Base-by-base conservation (phyloP, 2,797 vertebrate species). In the Pangasius krempfi region DNA sequence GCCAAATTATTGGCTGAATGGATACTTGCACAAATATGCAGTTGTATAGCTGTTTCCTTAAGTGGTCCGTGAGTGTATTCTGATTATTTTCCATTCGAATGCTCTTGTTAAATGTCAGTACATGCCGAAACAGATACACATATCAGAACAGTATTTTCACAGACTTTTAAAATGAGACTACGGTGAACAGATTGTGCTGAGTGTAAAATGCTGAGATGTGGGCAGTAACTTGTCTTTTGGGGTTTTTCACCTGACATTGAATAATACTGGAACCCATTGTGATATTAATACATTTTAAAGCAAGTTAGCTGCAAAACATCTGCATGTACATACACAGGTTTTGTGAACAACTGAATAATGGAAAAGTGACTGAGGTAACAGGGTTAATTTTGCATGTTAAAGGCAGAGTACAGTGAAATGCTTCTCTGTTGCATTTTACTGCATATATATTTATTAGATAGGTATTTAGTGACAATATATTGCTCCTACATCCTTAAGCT, bases 401-500 rank as follows among this genome's bases (percentile, higher is more conserved):
- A 91, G 80, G 80, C 80, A 86, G 54, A 86, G 70, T 82, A 66
- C 76, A 85, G 58, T 87, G 50, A 64, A 84, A 62, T 33, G 37
- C 72, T 85, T 54, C 9, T 78, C 54, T 56, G 30, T 81, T 89
- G 50, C 83, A 52, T 58, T 68, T 44, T 18, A 73, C 58, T 22
- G 62, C 64, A 76, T 83, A 83, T 83, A 78, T 52, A 90, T 70
- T 37, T 82, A 62, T 81, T 64, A 22, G 25, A 50, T 66, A 84
- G 10, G 2, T 50, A 82, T 76, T 82, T 81, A 62, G 12, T 86
- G 25, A 86, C 47, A 87, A 81, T 60, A 68, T 60, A 87, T 85
- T 87, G 56, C 40, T 37, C 60, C 64, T 80, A 20, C 72, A 79
- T 76, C 64, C 76, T 37, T 40, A 88, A 62, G 91, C 94, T 96